phyloP scores from a whole-genome alignment of 1,140 invertebrate species.

The Caenorhabditis remanei region DNA sequence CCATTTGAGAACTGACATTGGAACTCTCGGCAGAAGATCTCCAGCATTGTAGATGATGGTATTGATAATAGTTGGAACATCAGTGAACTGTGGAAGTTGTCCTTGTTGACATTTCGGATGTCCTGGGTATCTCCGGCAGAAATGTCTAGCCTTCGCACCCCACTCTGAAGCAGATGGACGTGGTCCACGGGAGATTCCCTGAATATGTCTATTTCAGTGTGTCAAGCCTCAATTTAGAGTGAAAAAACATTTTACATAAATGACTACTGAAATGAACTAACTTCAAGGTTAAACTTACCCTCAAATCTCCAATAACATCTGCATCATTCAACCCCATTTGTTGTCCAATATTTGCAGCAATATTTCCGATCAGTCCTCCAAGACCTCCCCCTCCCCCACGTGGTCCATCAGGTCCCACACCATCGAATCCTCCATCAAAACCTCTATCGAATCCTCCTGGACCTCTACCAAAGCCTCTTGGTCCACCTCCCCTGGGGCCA shows the following conservation, averaged over 20 bases:
- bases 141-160: background rate
- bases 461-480: background rate
- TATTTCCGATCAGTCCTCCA: background rate
- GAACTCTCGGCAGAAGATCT: conserved; percentile 50
- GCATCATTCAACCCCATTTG: conserved; percentile 49
- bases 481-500: background rate
- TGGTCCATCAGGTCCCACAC: background rate
- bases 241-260: too few species aligned
- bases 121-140: conserved; percentile 27
- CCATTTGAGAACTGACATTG: background rate
- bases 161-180: background rate
- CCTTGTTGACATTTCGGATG: conserved; percentile 35
- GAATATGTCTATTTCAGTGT: background rate
- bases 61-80: conserved; percentile 37
- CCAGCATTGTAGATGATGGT: conserved; percentile 34
- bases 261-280: too few species aligned
- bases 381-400: background rate
- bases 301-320: conserved; percentile 50
- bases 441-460: background rate
- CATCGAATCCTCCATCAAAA: too few species aligned
- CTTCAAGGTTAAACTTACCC: background rate
- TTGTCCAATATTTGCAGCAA: conserved; percentile 10
- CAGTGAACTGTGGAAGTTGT: conserved; percentile 31
- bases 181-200: conserved; percentile 6
- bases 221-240: too few species aligned